Conservation (phyloP, 2,888 invertebrate species). For the Mesoligia furuncula region DNA sequence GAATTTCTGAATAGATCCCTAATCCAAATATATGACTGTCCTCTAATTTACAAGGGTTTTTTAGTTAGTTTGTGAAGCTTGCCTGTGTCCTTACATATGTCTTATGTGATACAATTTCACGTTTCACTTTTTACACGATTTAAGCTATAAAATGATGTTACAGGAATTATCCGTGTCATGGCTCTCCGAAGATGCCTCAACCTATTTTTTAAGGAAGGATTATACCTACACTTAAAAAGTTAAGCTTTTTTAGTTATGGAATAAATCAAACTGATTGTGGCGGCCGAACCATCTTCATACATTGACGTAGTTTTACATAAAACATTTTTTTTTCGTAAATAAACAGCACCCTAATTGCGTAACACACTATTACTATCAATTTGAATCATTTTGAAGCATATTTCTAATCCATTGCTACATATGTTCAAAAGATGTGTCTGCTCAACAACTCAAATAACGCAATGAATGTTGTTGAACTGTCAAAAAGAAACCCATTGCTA, state of each 20-base stretch:
- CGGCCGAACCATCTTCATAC: too few species aligned
- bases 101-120: constrained; percentile 50
- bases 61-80: constrained; percentile 13
- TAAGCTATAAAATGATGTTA: constrained; percentile 44
- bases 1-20: constrained; percentile 60
- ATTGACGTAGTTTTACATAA: not conserved
- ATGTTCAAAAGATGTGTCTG: too few species aligned
- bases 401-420: too few species aligned
- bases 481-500: too few species aligned
- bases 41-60: constrained; percentile 61
- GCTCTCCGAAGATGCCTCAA: constrained; percentile 32
- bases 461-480: too few species aligned
- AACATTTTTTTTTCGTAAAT: not conserved
- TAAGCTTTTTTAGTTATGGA: not conserved
- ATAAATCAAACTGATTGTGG: constrained; percentile 19
- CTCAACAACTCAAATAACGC: too few species aligned
- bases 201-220: constrained; percentile 25
- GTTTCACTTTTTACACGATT: constrained; percentile 39
- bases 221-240: not conserved
- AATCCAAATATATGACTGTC: constrained; percentile 75
- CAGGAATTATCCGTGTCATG: constrained; percentile 52
- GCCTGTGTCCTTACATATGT: constrained; percentile 43
- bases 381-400: too few species aligned
- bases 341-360: too few species aligned
- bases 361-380: too few species aligned